Percentiles rank a stretch among this genome's conserved stretches.
phyloP scores from a whole-genome alignment of 2,113 vertebrate genomes.

The Stigmatopora nigra region DNA sequence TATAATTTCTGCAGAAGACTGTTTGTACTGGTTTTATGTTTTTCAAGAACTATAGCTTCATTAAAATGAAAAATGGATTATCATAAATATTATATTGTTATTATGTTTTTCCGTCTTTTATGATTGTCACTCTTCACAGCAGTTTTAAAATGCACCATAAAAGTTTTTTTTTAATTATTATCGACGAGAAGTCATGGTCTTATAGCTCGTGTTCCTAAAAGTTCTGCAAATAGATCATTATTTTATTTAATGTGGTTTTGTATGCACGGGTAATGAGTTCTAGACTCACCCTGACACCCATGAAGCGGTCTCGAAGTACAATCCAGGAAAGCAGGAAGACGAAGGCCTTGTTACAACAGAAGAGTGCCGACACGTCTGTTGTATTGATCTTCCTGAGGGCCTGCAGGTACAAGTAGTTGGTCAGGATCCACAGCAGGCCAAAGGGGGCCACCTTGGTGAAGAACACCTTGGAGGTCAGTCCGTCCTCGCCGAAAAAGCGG shows the following conservation, averaged over 20 bases:
- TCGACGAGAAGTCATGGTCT: too few species aligned
- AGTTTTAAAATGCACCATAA: too few species aligned
- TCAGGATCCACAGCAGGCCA: constrained; percentile 91
- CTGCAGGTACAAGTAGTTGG: constrained; percentile 97
- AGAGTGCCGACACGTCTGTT: constrained; percentile 89
- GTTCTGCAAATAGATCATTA: background rate
- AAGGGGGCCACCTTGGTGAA: constrained; percentile 92
- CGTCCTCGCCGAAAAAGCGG: constrained; percentile 89
- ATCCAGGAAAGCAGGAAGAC: constrained; percentile 98
- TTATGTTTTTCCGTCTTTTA: too few species aligned
- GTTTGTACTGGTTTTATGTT: too few species aligned
- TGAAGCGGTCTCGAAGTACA: constrained; percentile 95
- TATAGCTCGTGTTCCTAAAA: background rate
- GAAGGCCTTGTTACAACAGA: constrained; percentile 99
- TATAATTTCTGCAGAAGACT: too few species aligned
- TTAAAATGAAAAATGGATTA: too few species aligned
- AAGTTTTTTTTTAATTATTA: too few species aligned
- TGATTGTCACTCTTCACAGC: too few species aligned
- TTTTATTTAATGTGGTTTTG: background rate
- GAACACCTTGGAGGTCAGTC: constrained; percentile 91
- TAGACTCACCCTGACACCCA: constrained; percentile 94
- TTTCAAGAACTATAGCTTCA: too few species aligned
- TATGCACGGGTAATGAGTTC: background rate
- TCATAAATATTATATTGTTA: too few species aligned
- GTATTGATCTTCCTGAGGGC: constrained; percentile 97